phyloP scores from a whole-genome alignment of 1,140 invertebrate species.

The Micrasema minimum region DNA sequence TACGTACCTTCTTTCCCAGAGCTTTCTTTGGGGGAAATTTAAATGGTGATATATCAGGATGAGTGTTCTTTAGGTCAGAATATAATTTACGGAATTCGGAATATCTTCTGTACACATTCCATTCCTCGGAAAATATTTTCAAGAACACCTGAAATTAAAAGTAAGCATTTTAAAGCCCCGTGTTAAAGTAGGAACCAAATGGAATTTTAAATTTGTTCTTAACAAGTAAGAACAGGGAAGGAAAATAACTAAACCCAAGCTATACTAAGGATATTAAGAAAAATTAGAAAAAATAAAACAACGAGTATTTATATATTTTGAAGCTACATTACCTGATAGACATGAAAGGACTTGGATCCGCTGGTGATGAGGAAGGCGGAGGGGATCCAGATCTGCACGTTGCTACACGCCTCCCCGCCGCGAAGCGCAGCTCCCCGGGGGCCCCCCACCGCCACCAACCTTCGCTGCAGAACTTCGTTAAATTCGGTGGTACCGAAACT shows the following conservation, averaged over 20 bases:
- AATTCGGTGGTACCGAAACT: too few species aligned
- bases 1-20: conserved; percentile 89
- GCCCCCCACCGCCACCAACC: conserved; percentile 69
- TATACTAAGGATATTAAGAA: too few species aligned
- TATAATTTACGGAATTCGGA: conserved; percentile 89
- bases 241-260: too few species aligned
- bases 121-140: conserved; percentile 87
- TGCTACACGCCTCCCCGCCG: conserved; percentile 55
- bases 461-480: conserved; percentile 74
- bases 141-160: conserved; percentile 85
- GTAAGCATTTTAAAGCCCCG: background rate
- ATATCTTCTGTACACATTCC: conserved; percentile 93
- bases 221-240: too few species aligned
- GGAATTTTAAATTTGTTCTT: too few species aligned
- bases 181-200: too few species aligned
- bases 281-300: too few species aligned
- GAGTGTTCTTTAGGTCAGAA: conserved; percentile 82
- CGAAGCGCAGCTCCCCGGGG: conserved; percentile 55
- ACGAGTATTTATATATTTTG: too few species aligned
- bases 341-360: conserved; percentile 81
- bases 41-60: conserved; percentile 80
- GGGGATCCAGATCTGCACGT: conserved; percentile 90
- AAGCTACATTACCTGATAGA: conserved; percentile 79
- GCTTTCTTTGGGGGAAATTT: conserved; percentile 96
- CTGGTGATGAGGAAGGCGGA: conserved; percentile 88